Evolutionary conservation across 2,888 invertebrate genomes (phyloP).

Genomic region (Malthinus flaveolus): DNA sequence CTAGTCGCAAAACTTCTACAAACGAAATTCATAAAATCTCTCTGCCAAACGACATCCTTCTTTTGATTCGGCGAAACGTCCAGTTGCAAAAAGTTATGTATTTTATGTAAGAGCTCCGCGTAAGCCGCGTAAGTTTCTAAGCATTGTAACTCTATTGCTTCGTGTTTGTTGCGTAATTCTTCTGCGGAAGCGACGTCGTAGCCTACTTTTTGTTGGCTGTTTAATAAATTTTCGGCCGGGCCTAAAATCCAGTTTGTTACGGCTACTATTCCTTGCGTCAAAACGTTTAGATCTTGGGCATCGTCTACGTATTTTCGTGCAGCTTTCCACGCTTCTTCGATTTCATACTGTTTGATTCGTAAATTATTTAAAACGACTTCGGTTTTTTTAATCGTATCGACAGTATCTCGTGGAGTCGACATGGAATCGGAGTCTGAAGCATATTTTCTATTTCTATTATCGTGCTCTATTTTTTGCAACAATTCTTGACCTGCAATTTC

Average conservation of each 20-base stretch:
- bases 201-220: conserved; percentile 72
- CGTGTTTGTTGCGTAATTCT: conserved; percentile 72
- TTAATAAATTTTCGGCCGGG: conserved; percentile 73
- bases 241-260: conserved; percentile 80
- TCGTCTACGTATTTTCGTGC: conserved; percentile 63
- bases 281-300: conserved; percentile 62
- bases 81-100: conserved; percentile 61
- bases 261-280: conserved; percentile 68
- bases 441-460: conserved; percentile 51
- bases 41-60: conserved; percentile 70
- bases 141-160: conserved; percentile 74
- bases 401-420: conserved; percentile 63
- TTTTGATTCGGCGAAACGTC: conserved; percentile 52
- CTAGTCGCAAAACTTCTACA: conserved; percentile 77
- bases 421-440: conserved; percentile 51
- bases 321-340: conserved; percentile 64
- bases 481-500: conserved; percentile 51
- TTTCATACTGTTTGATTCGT: conserved; percentile 62
- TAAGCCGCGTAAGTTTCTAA: conserved; percentile 79
- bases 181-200: conserved; percentile 74
- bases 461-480: conserved; percentile 53
- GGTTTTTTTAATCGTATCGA: conserved; percentile 63
- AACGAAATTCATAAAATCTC: conserved; percentile 82
- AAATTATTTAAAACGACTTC: conserved; percentile 61
- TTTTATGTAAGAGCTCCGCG: conserved; percentile 75